phyloP scores from a whole-genome alignment of 2,113 vertebrate species.

The Hydropotes inermis region DNA sequence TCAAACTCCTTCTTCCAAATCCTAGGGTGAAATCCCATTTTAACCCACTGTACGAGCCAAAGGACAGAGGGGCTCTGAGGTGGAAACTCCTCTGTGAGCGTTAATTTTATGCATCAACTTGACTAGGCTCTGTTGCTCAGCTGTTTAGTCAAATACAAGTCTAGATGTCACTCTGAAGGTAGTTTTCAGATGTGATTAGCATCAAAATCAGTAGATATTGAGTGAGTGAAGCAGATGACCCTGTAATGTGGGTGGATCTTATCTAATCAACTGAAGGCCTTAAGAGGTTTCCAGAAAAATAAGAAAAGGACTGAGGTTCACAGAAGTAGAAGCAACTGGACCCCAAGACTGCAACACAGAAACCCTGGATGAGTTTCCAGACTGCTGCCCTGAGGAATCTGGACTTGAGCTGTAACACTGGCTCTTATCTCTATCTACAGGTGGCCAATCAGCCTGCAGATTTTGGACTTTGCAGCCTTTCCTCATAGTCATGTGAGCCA shows the following conservation, averaged over 20 bases:
- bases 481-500: background rate
- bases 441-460: background rate
- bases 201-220: background rate
- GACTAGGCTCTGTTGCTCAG: background rate
- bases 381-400: background rate
- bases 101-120: background rate
- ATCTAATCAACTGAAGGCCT: background rate
- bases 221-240: background rate
- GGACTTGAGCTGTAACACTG: background rate
- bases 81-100: background rate
- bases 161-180: background rate
- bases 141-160: background rate
- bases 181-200: background rate
- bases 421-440: background rate
- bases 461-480: background rate
- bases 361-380: background rate
- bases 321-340: background rate
- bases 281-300: background rate
- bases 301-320: background rate
- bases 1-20: background rate
- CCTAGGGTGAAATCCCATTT: background rate
- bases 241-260: background rate
- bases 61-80: background rate
- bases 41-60: background rate
- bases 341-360: background rate